phyloP scores from a whole-genome alignment of 37 sponge, comb jelly and placozoan species.

The Tethya wilhelma region DNA sequence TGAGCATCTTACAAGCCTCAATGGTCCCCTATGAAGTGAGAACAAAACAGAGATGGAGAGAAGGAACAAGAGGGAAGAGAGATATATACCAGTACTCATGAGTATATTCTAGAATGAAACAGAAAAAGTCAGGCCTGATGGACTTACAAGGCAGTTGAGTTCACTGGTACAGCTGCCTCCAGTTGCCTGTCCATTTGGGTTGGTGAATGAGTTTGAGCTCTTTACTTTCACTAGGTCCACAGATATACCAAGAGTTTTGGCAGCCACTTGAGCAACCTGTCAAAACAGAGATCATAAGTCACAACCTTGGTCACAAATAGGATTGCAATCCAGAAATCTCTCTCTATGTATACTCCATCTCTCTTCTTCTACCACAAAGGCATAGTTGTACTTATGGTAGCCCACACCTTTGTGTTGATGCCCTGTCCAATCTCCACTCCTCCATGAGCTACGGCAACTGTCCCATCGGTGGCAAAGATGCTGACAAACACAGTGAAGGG shows the following conservation, averaged over 20 bases:
- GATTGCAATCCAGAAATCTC: too few relatives aligned
- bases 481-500: slow-evolving; percentile 67
- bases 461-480: slow-evolving; percentile 75
- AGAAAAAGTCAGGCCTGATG: too few relatives aligned
- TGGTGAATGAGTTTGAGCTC: slow-evolving; percentile 59
- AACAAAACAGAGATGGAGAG: background rate
- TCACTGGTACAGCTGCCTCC: slow-evolving; percentile 78
- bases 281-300: background rate
- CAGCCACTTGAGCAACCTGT: slow-evolving; percentile 81
- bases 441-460: slow-evolving; percentile 73
- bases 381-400: background rate
- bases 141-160: slow-evolving; percentile 59
- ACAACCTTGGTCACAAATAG: background rate
- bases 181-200: slow-evolving; percentile 65
- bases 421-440: slow-evolving; percentile 88
- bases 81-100: too few relatives aligned
- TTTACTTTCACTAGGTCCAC: slow-evolving; percentile 57
- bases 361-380: too few relatives aligned
- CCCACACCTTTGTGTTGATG: slow-evolving; percentile 70
- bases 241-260: slow-evolving; percentile 68
- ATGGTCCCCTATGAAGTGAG: slow-evolving; percentile 38
- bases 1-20: slow-evolving; percentile 64
- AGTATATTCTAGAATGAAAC: too few relatives aligned
- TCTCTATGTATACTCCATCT: too few relatives aligned
- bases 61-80: too few relatives aligned